Conservation (phyloP, 2,113 vertebrate genomes). For the Ciconia boyciana region DNA sequence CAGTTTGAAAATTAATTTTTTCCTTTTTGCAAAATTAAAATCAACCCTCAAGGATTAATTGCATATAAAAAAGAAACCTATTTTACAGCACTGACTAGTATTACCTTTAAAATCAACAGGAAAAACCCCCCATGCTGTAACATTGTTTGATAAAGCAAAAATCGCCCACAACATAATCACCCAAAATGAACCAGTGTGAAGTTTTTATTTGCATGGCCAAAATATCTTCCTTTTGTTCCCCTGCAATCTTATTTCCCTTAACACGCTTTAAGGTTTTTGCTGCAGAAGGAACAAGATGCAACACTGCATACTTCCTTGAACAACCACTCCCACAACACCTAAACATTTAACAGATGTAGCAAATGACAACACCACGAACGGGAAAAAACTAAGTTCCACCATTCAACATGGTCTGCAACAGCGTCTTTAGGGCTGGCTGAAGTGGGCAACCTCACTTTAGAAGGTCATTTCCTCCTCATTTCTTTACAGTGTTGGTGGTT, state of each 20-base stretch:
- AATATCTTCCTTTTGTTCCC: constrained; percentile 56
- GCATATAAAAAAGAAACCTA: constrained; percentile 70
- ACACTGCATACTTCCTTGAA: constrained; percentile 55
- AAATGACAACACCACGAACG: constrained; percentile 72
- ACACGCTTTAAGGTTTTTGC: constrained; percentile 29
- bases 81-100: constrained; percentile 66
- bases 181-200: constrained; percentile 60
- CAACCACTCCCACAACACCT: constrained; percentile 74
- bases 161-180: constrained; percentile 62
- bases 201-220: constrained; percentile 83
- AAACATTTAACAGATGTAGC: constrained; percentile 74
- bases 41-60: constrained; percentile 62
- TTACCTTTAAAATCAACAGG: constrained; percentile 71
- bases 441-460: constrained; percentile 69
- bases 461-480: constrained; percentile 52
- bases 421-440: constrained; percentile 68
- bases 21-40: constrained; percentile 67
- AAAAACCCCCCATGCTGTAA: constrained; percentile 44
- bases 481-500: constrained; percentile 94
- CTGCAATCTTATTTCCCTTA: constrained; percentile 56
- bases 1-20: constrained; percentile 44
- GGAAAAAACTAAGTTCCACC: constrained; percentile 72
- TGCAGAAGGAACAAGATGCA: constrained; percentile 69
- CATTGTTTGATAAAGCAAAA: constrained; percentile 63
- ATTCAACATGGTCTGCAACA: constrained; percentile 72